A percentile compares a stretch with the other conserved stretches of the same genome.
phyloP scores from a whole-genome alignment of 2,113 vertebrate genomes.

The Chaenocephalus aceratus region DNA sequence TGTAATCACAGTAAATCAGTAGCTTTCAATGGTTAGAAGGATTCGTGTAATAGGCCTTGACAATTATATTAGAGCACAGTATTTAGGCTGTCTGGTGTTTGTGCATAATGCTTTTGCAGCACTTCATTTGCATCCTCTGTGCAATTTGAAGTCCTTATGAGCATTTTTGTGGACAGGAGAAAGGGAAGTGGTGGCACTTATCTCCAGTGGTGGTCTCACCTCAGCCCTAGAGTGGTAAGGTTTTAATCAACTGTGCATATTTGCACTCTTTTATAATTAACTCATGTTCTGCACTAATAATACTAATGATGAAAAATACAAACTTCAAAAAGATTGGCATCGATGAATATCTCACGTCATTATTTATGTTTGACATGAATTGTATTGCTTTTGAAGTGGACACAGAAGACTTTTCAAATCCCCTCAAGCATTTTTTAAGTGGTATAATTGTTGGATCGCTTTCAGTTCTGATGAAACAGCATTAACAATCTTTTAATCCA shows the following conservation, averaged over 20 bases:
- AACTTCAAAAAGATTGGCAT: background rate
- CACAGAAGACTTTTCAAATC: too few relatives aligned
- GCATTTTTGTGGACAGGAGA: slow-evolving; percentile 67
- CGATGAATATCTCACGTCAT: background rate
- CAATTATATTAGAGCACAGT: background rate
- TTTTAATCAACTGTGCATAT: slow-evolving; percentile 22
- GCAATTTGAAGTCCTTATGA: slow-evolving; percentile 62
- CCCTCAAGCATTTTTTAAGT: too few relatives aligned
- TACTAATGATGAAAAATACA: background rate
- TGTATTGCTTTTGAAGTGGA: too few relatives aligned
- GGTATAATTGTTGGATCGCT: too few relatives aligned
- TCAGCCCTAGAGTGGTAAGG: slow-evolving; percentile 43
- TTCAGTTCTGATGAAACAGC: background rate
- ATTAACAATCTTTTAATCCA: background rate
- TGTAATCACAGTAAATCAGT: slow-evolving; percentile 36
- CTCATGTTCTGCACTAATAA: background rate
- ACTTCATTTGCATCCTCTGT: slow-evolving; percentile 60
- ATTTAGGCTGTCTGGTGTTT: slow-evolving; percentile 40
- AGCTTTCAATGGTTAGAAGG: slow-evolving; percentile 10
- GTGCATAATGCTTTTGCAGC: slow-evolving; percentile 23
- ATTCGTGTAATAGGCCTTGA: slow-evolving; percentile 16
- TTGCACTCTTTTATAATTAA: background rate
- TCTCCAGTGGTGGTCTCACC: slow-evolving; percentile 73
- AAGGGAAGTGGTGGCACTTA: slow-evolving; percentile 68
- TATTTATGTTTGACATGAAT: background rate